A percentile compares a stretch with the other conserved stretches of the same genome.
Conservation (phyloP, 2,113 vertebrate species). For the Procavia capensis region DNA sequence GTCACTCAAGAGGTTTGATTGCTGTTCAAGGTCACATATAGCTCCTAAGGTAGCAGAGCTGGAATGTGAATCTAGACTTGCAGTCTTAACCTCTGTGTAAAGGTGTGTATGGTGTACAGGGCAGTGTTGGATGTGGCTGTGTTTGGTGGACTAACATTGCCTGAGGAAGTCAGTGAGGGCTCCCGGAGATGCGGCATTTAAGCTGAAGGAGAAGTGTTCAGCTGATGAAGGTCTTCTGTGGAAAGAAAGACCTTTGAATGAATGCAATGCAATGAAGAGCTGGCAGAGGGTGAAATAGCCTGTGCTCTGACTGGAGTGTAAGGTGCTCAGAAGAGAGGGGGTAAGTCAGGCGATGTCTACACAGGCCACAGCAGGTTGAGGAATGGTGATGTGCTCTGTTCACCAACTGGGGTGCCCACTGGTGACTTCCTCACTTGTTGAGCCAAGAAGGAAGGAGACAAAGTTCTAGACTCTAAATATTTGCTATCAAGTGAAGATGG, state of each 20-base stretch:
- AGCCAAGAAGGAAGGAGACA: neutral
- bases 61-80: neutral
- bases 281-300: neutral
- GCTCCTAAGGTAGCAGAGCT: neutral
- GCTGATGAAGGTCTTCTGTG: neutral
- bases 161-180: neutral
- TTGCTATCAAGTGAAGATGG: neutral
- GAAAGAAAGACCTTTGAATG: neutral
- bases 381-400: neutral
- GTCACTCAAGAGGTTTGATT: neutral
- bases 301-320: neutral
- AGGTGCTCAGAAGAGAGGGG: neutral
- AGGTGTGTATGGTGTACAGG: fast-evolving
- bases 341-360: neutral
- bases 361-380: neutral
- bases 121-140: neutral
- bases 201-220: neutral
- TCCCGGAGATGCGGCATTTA: neutral
- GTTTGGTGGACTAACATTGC: neutral
- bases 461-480: too few relatives aligned
- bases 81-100: neutral
- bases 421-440: neutral
- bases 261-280: neutral
- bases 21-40: neutral
- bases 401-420: neutral